phyloP scores from a whole-genome alignment of 2,888 invertebrate species.

The Netelia inedita region DNA sequence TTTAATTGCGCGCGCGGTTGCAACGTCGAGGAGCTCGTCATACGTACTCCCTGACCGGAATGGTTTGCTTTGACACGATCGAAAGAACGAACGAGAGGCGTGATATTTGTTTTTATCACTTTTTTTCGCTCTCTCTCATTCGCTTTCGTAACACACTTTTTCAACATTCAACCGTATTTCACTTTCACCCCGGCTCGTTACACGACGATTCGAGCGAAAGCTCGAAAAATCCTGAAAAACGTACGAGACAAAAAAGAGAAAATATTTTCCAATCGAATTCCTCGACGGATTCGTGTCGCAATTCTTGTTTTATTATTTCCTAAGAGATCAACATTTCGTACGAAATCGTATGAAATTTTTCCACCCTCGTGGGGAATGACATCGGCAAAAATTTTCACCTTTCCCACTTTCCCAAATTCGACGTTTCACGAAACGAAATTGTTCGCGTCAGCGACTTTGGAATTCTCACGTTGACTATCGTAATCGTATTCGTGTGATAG shows the following conservation, averaged over 20 bases:
- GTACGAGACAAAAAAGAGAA: too few relatives aligned
- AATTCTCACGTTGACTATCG: not conserved
- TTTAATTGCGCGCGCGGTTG: slow-evolving; percentile 48
- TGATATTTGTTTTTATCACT: slow-evolving; percentile 27
- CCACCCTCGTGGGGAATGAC: too few relatives aligned
- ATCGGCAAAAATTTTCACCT: too few relatives aligned
- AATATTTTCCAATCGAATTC: too few relatives aligned
- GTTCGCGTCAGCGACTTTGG: not conserved
- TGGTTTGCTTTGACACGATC: slow-evolving; percentile 69
- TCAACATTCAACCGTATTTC: slow-evolving; percentile 45
- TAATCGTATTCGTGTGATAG: too few relatives aligned
- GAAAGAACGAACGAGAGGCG: slow-evolving; percentile 50
- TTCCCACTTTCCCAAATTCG: too few relatives aligned
- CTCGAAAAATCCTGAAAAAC: not conserved
- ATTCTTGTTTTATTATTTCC: too few relatives aligned
- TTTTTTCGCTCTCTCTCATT: slow-evolving; percentile 6
- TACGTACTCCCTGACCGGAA: slow-evolving; percentile 70
- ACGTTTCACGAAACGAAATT: too few relatives aligned
- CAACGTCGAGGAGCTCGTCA: slow-evolving; percentile 66
- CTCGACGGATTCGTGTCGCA: too few relatives aligned
- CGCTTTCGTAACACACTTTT: slow-evolving; percentile 52
- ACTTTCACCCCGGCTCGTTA: slow-evolving; percentile 68
- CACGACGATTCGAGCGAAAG: slow-evolving; percentile 64
- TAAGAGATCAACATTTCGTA: too few relatives aligned
- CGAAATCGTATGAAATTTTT: too few relatives aligned